phyloP scores from a whole-genome alignment of 2,113 vertebrate species.

The Proterorhinus semilunaris region DNA sequence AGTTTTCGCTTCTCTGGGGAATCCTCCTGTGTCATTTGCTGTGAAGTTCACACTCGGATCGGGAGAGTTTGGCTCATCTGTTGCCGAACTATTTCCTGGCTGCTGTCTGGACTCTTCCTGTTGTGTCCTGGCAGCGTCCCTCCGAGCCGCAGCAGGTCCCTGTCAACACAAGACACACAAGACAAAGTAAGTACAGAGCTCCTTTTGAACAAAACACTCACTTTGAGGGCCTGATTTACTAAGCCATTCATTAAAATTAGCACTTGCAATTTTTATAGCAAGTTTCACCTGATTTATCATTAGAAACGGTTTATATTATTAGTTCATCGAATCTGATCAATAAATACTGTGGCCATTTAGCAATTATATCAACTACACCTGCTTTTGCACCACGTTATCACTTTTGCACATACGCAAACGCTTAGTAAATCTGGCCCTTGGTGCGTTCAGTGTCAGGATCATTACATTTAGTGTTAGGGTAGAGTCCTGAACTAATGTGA shows the following conservation, averaged over 20 bases:
- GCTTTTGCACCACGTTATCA: no score
- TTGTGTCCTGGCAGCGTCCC: constrained; percentile 80
- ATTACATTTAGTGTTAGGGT: not conserved
- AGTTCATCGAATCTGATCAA: no score
- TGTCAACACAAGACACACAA: constrained; percentile 56
- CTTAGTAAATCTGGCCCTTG: no score
- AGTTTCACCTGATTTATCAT: no score
- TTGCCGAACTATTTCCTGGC: constrained; percentile 75
- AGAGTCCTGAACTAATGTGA: constrained; percentile 38
- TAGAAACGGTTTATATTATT: no score
- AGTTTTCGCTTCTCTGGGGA: constrained; percentile 30
- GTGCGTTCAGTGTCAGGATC: no score
- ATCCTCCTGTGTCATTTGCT: constrained; percentile 6
- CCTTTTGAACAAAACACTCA: constrained; percentile 41
- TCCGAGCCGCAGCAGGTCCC: constrained; percentile 77
- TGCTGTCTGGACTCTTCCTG: constrained; percentile 75
- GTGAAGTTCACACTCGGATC: constrained; percentile 69
- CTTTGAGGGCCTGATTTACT: not conserved
- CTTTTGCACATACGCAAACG: no score
- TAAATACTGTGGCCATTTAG: no score
- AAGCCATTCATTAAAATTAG: no score
- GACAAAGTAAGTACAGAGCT: constrained; percentile 40
- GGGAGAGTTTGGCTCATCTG: constrained; percentile 82
- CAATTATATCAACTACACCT: no score
- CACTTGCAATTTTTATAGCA: no score